Percentiles rank a stretch among this genome's conserved stretches.
phyloP scores from a whole-genome alignment of 2,888 invertebrate species.

The Corythucha ciliata region DNA sequence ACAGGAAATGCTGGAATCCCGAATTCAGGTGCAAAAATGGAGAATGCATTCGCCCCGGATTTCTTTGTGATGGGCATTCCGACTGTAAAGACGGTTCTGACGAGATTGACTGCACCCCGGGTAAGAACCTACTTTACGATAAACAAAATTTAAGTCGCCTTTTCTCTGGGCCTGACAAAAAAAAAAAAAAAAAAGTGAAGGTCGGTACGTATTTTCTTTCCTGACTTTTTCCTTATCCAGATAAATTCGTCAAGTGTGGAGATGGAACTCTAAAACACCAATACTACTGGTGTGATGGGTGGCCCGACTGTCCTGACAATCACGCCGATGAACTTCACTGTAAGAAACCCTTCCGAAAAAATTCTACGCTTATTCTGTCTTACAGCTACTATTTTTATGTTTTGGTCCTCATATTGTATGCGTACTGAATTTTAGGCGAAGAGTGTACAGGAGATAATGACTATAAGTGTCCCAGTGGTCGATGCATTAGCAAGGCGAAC shows the following conservation, averaged over 20 bases:
- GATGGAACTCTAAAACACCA: conserved; percentile 39
- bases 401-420: not conserved
- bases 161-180: not conserved
- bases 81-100: conserved; percentile 41
- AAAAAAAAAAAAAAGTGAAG: not conserved
- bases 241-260: conserved; percentile 39
- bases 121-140: conserved; percentile 26
- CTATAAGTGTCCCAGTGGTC: conserved; percentile 42
- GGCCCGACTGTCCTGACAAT: conserved; percentile 40
- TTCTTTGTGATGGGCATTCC: conserved; percentile 41
- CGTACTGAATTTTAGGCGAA: conserved; percentile 34
- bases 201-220: conserved; percentile 4
- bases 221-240: conserved; percentile 30
- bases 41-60: conserved; percentile 43
- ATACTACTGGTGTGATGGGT: conserved; percentile 41
- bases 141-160: not conserved
- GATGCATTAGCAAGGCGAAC: conserved; percentile 42
- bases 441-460: conserved; percentile 37
- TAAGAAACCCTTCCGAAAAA: conserved; percentile 34
- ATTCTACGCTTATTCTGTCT: too few species aligned
- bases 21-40: conserved; percentile 44
- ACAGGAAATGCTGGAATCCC: conserved; percentile 41
- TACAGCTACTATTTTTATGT: too few species aligned
- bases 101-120: conserved; percentile 38
- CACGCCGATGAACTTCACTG: conserved; percentile 41